Evolutionary conservation across 1,140 invertebrate species (phyloP), one percentile per base, ranked within the genome.

Genomic region (Scaptodrosophila lebanonensis): DNA sequence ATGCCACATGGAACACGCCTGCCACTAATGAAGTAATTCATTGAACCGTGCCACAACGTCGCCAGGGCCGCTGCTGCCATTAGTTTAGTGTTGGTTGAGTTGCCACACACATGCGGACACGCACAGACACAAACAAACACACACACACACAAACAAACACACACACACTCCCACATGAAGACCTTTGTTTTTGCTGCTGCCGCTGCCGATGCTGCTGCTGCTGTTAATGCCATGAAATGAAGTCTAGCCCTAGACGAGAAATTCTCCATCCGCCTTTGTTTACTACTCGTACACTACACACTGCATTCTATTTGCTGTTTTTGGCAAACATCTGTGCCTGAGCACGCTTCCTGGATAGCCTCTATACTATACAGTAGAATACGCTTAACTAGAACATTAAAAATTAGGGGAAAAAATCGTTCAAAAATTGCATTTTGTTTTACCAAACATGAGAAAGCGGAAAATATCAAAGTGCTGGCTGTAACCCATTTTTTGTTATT

Each of bases 21-120:
- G 72, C 66, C 48, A 75, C 77, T 83, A 83, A 83, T 83, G 79
- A 83, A 83, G 79, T 77, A 83, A 83, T 83, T 83, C 79, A 83
- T 83, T 83, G 79, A 84, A 83, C 79, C 79, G 77, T 83, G 76
- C 70, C 59, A 83, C 70, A 52, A 51, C 64, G 57, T 40, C 54
- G 56, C 62, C 15, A 9, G 9, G 48, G 44, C 50, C 40, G 53
- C 47, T 52, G 50, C 40, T 66, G 65, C 69, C 75, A 79, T 82
- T 82, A 82, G 66, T 83, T 70, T 61, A 70, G 69, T 54, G 66
- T 54, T 79, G 58, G 58, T 51, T 53, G 57, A 63, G 60, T 53
- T 45, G 49, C 47, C 58, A 29, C 25, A 13, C 9, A 16, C 27
- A 33, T 11, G n/a, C 32, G 29, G 16, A 20, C 51, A 16, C 13